phyloP scores from a whole-genome alignment of 2,797 vertebrate genomes.

The Pipistrellus kuhlii region DNA sequence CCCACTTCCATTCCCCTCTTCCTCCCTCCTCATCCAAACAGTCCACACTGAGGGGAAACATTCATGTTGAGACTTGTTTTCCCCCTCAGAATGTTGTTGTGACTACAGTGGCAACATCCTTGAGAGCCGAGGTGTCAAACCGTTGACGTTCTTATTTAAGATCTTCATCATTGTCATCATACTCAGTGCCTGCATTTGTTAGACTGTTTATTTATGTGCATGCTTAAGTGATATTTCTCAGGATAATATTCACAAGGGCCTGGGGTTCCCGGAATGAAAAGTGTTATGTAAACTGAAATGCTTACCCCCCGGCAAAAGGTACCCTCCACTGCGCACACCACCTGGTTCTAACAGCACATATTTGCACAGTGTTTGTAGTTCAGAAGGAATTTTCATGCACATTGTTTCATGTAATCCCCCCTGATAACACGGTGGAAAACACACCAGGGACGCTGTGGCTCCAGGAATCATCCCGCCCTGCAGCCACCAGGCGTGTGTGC shows the following conservation, averaged over 20 bases:
- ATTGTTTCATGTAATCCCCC: conserved; percentile 2
- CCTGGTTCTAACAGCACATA: conserved; percentile 38
- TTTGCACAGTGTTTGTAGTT: background rate
- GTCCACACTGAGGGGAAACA: conserved; percentile 13
- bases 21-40: background rate
- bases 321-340: conserved; percentile 61
- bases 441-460: background rate
- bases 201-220: conserved; percentile 64
- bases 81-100: conserved; percentile 58
- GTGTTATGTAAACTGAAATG: conserved; percentile 73
- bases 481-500: background rate
- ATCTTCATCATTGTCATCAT: conserved; percentile 37
- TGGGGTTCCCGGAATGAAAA: conserved; percentile 66
- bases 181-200: conserved; percentile 39
- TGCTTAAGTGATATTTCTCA: conserved; percentile 70
- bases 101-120: conserved; percentile 52
- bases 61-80: conserved; percentile 42
- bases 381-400: background rate
- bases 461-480: background rate
- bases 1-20: background rate
- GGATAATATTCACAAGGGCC: conserved; percentile 57
- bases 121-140: conserved; percentile 55
- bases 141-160: conserved; percentile 65
- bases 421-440: background rate
- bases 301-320: conserved; percentile 71